Conservation (phyloP, 2,888 invertebrate genomes). For the Meteorus colon region DNA sequence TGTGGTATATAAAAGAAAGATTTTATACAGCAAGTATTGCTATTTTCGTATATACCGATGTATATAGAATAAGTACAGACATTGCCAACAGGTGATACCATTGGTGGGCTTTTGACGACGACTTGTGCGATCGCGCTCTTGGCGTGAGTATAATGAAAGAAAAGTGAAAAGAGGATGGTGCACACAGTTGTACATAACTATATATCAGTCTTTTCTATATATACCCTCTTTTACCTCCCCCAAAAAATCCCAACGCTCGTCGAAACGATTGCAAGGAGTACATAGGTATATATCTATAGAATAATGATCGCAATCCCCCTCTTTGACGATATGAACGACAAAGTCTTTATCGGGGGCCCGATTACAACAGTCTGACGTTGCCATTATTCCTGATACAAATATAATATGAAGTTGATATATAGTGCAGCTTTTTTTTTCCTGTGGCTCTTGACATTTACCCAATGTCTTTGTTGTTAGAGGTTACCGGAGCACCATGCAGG, state of each 20-base stretch:
- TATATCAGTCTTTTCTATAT: not conserved
- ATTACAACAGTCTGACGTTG: constrained; percentile 65
- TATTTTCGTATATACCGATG: not conserved
- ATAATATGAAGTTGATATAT: constrained; percentile 51
- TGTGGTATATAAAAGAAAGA: constrained; percentile 50
- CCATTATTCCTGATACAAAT: constrained; percentile 62
- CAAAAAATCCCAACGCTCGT: not conserved
- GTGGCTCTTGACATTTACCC: constrained; percentile 6
- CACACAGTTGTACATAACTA: constrained; percentile 21
- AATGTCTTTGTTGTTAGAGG: constrained; percentile 12
- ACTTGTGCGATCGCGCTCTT: constrained; percentile 51
- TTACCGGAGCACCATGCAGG: constrained; percentile 2
- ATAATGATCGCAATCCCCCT: constrained; percentile 46
- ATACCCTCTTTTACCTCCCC: not conserved
- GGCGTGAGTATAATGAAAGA: constrained; percentile 62
- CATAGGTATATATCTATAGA: constrained; percentile 4
- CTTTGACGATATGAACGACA: constrained; percentile 57
- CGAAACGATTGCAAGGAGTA: constrained; percentile 51
- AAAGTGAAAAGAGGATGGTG: constrained; percentile 50
- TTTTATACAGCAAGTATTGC: constrained; percentile 49
- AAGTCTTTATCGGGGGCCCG: constrained; percentile 65
- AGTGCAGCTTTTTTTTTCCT: not conserved
- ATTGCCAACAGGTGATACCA: constrained; percentile 66
- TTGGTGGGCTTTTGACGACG: constrained; percentile 49
- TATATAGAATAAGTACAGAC: constrained; percentile 8